These are phyloP conservation scores for Haliaeetus leucogaster DNA, from an alignment of 2,113 vertebrate species.

Conservation along the genomic window DNA sequence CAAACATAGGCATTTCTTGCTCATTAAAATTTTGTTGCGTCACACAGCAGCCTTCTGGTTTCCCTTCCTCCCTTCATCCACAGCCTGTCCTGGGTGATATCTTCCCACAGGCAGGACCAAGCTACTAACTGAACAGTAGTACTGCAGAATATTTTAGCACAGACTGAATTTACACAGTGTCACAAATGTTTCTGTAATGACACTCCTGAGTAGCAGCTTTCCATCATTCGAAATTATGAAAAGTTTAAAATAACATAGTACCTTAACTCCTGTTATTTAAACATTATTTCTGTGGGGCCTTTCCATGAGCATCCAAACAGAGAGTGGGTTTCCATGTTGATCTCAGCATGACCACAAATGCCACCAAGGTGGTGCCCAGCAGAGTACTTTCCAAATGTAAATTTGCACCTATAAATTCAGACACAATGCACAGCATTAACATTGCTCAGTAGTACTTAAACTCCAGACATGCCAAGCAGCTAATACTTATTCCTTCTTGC, in stretches of 20 bases:
- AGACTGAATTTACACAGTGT: background rate
- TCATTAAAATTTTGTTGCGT: constrained; percentile 41
- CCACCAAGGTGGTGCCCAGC: background rate
- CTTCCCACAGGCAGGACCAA: no score
- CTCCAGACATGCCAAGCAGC: background rate
- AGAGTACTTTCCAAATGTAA: background rate
- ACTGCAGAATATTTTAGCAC: background rate
- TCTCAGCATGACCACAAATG: background rate
- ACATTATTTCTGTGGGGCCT: background rate
- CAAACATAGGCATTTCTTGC: background rate
- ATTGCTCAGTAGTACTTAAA: background rate
- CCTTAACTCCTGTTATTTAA: background rate
- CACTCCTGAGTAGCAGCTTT: background rate
- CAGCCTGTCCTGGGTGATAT: background rate
- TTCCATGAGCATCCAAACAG: background rate
- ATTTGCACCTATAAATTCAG: background rate
- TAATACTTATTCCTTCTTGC: background rate
- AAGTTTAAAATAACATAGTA: background rate
- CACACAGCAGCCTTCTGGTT: background rate
- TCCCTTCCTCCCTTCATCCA: background rate
- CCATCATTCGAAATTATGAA: background rate
- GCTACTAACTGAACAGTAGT: background rate
- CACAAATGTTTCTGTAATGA: fast-evolving
- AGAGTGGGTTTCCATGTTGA: background rate
- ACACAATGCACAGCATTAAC: no score